Evolutionary conservation across 2,797 vertebrate species (phyloP), one percentile per base, ranked within the genome.

Genomic region (Diplodus sargus): DNA sequence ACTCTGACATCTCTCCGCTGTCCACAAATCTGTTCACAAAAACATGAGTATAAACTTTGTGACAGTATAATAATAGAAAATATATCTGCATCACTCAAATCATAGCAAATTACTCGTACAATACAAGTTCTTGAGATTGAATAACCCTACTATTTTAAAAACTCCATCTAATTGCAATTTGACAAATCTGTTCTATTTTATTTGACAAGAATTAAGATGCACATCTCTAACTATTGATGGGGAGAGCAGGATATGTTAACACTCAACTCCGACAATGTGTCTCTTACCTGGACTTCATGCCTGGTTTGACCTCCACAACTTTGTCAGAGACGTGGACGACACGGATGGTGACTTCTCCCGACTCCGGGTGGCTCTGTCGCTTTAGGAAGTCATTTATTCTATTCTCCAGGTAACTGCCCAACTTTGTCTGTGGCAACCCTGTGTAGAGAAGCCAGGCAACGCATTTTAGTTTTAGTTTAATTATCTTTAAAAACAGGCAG

Each of bases 271-370:
- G 4, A 56, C 22, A 20, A 3, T 4, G 18, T 10, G 15, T 49
- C 13, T 51, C 34, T 9, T 93, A 99, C 98, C 98, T 99, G 88
- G 98, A 97, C 94, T 99, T 99, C 98, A 99, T 99, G 87, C 98
- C 98, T 60, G 98, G 97, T 89, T 99, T 99, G 62, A 99, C 98
- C 91, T 99, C 98, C 0, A 99, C 98, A 39, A 98, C 97, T 94
- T 99, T 99, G 91, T 99, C 98, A 28, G 98, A 99, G 23, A 98
- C 97, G 0, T 99, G 98, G 72, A 99, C 98, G 70, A 99, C 97
- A 3, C 98, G 96, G 83, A 99, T 97, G 76, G 93, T 96, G 88
- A 99, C 96, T 60, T 99, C 98, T 78, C 98, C 98, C 13, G 98
- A 94, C 83, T 99, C 98, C 4, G 97, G 95, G 84, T 98, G 94